Base-by-base conservation (phyloP, 1,140 invertebrate genomes). In the Microplitis mediator region DNA sequence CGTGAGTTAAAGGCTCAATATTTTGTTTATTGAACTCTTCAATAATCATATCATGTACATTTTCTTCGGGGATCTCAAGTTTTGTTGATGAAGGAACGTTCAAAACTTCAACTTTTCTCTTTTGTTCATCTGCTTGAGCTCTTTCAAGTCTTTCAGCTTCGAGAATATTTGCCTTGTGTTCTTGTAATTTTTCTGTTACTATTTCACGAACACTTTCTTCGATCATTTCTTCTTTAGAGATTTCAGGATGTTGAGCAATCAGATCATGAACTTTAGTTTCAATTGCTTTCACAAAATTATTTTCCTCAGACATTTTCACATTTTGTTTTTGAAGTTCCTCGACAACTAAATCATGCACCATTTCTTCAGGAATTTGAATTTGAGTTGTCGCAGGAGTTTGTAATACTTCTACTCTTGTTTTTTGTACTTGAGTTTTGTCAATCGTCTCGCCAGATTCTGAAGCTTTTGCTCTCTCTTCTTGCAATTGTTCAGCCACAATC, bases 401-500 rank as follows among this genome's bases (percentile, higher is more conserved):
- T 11, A 32, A n/a, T 1, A 71, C 36, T 66, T 75, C 72, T 23
- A 54, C 3, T 31, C 80, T 63, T 32, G 74, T 75, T 32, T 75
- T 64, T 60, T 76, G 3, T n/a, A n/a, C 31, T 13, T 67, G 16
- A 13, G 14, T 45, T 6, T 70, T 62, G 35, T 34, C 71, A 67
- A 76, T 45, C 62, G 8, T 31, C 23, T 71, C 36, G 1, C 73
- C 71, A 13, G 23, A 9, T 8, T 61, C 75, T 32, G 39, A 23
- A 45, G 71, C 56, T 66, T 74, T 72, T 52, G 71, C 79, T 4
- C 65, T 73, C 34, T 75, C 68, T 32, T 74, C 8, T 1, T 72
- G 72, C 5, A 77, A 66, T 6, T 77, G 77, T 4, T 78, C 74
- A 5, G 70, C 69, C 0, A 67, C 8, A 2, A 81, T 78, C 16